Evolutionary conservation across 2,888 invertebrate genomes (phyloP).

Genomic region (Hirtodrosophila duncani): DNA sequence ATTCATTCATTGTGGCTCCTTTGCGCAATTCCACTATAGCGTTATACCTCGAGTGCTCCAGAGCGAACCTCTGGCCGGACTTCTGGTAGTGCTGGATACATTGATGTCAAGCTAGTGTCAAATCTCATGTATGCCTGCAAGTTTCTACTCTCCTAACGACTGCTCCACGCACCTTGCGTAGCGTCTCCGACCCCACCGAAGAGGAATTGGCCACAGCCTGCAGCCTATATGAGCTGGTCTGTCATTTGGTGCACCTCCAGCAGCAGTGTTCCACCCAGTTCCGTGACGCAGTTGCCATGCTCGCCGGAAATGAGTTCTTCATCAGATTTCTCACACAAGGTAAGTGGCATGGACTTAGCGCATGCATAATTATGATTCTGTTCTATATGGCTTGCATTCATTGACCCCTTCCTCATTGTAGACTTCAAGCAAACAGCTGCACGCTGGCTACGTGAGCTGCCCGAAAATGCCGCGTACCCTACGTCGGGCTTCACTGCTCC

Average conservation of each 20-base stretch:
- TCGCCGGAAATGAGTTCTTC: slow-evolving; percentile 78
- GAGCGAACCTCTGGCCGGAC: slow-evolving; percentile 81
- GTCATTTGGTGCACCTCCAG: slow-evolving; percentile 83
- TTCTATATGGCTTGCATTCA: no score
- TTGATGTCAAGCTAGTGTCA: slow-evolving; percentile 89
- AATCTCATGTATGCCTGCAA: slow-evolving; percentile 89
- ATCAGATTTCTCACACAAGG: slow-evolving; percentile 75
- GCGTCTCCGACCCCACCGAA: slow-evolving; percentile 77
- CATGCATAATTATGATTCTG: no score
- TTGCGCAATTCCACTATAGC: slow-evolving; percentile 82
- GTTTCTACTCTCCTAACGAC: slow-evolving; percentile 80
- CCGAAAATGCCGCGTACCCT: slow-evolving; percentile 84
- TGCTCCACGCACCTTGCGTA: slow-evolving; percentile 58
- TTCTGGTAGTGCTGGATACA: slow-evolving; percentile 79
- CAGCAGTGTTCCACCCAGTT: slow-evolving; percentile 84
- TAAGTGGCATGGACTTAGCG: no score
- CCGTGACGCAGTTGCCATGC: slow-evolving; percentile 83
- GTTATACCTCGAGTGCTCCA: slow-evolving; percentile 82
- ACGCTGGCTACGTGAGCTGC: slow-evolving; percentile 86
- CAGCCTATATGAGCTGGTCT: slow-evolving; percentile 83
- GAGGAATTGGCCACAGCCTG: slow-evolving; percentile 84
- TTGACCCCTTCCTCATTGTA: slow-evolving; percentile 27
- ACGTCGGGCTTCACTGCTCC: slow-evolving; percentile 81
- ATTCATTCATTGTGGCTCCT: slow-evolving; percentile 83
- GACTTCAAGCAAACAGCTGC: slow-evolving; percentile 80